Conservation (phyloP, 2,888 invertebrate species). For the Drosophila testacea region DNA sequence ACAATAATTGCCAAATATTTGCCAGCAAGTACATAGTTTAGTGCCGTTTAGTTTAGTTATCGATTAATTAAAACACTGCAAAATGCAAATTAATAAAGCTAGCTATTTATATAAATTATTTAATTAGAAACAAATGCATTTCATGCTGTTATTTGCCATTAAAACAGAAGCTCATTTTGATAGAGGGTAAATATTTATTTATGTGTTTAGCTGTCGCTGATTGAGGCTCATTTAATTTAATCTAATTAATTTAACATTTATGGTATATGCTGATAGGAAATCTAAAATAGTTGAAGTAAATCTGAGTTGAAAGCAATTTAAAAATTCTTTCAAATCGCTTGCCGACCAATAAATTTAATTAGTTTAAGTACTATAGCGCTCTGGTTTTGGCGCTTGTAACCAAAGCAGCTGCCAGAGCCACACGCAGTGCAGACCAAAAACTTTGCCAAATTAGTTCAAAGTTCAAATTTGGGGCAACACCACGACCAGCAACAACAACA, state of each 20-base stretch:
- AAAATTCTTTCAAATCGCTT: conserved; percentile 12
- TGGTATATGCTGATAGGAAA: neutral
- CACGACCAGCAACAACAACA: conserved; percentile 14
- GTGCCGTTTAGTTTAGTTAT: neutral
- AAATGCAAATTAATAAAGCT: conserved; percentile 72
- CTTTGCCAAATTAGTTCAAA: conserved; percentile 78
- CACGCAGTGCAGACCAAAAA: conserved; percentile 58
- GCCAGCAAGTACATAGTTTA: conserved; percentile 8
- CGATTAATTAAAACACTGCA: conserved; percentile 27
- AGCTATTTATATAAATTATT: conserved; percentile 64
- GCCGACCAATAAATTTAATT: conserved; percentile 71
- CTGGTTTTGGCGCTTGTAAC: conserved; percentile 52
- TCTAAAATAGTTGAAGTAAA: neutral
- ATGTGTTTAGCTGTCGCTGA: neutral
- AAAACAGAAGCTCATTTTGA: conserved; percentile 7
- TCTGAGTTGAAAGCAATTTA: neutral
- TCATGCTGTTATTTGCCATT: conserved; percentile 36
- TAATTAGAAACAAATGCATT: conserved; percentile 58
- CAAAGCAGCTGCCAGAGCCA: conserved; percentile 70
- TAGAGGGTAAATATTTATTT: neutral
- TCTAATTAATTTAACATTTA: conserved; percentile 18
- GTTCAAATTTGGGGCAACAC: conserved; percentile 63
- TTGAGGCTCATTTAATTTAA: conserved; percentile 46
- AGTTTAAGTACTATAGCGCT: conserved; percentile 67
- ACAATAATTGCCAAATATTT: conserved; percentile 67